Percentiles rank a stretch among this genome's conserved stretches.
phyloP scores from a whole-genome alignment of 2,797 vertebrate species.

The Orestias chungarensis region DNA sequence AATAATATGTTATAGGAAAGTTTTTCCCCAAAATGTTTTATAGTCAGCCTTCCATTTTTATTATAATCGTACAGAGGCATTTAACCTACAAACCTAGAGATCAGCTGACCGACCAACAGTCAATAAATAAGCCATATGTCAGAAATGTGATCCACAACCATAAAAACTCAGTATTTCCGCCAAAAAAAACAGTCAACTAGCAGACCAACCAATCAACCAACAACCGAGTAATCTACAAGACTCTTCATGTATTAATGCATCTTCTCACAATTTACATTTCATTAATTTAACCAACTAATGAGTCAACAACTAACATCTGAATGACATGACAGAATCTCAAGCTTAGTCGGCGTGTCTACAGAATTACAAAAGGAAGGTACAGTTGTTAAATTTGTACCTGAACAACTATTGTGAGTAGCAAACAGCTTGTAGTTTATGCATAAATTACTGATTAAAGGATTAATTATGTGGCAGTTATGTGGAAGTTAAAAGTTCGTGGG shows the following conservation, averaged over 20 bases:
- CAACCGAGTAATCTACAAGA: not conserved
- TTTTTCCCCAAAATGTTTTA: not conserved
- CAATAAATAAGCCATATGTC: not conserved
- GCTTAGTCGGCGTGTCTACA: not conserved
- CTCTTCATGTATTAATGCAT: no score
- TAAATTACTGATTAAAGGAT: not conserved
- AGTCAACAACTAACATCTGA: not conserved
- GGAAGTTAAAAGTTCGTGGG: no score
- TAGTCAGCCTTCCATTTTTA: not conserved
- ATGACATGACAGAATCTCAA: not conserved
- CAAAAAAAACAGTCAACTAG: not conserved
- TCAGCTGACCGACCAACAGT: not conserved
- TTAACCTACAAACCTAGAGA: not conserved
- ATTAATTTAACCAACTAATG: not conserved
- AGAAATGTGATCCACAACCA: not conserved
- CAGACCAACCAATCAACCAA: not conserved
- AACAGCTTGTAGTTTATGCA: not conserved
- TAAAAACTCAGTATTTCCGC: not conserved
- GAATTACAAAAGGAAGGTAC: no score
- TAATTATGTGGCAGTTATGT: not conserved
- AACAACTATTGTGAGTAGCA: not conserved
- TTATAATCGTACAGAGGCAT: not conserved
- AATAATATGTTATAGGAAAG: not conserved
- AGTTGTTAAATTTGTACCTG: no score
- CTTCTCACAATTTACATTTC: no score